Conservation (phyloP, 2,888 invertebrate species). For the Stenoptilia bipunctidactyla region DNA sequence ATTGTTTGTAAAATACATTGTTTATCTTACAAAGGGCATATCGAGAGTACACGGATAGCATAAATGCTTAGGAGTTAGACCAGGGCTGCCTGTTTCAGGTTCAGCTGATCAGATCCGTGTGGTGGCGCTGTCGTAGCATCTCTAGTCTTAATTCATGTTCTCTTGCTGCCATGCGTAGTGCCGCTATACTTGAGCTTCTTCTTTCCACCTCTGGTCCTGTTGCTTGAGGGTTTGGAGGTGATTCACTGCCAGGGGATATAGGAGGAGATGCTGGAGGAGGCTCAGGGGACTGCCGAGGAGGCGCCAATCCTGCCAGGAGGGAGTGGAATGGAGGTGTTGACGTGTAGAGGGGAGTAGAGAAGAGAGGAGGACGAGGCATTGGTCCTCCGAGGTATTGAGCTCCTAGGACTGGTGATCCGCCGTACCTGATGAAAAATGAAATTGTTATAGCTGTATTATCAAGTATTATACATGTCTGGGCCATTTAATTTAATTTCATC, state of each 20-base stretch:
- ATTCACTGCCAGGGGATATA: slow-evolving; percentile 62
- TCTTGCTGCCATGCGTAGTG: slow-evolving; percentile 86
- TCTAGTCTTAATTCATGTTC: slow-evolving; percentile 90
- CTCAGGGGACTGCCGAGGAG: slow-evolving; percentile 56
- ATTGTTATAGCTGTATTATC: too few species aligned
- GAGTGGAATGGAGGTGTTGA: slow-evolving; percentile 53
- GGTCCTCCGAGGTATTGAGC: slow-evolving; percentile 66
- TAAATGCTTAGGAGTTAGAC: background rate
- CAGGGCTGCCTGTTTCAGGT: slow-evolving; percentile 17
- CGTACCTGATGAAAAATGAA: slow-evolving; percentile 36
- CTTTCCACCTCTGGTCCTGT: slow-evolving; percentile 81
- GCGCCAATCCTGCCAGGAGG: slow-evolving; percentile 50
- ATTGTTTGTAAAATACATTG: slow-evolving; percentile 25
- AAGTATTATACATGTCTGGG: too few species aligned
- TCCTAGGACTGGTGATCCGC: slow-evolving; percentile 44
- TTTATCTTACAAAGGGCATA: slow-evolving; percentile 13
- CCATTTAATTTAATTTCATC: too few species aligned
- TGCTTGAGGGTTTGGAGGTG: slow-evolving; percentile 54
- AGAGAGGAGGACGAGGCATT: slow-evolving; percentile 58
- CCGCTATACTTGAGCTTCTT: slow-evolving; percentile 89
- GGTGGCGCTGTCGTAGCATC: slow-evolving; percentile 82
- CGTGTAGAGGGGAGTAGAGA: slow-evolving; percentile 78
- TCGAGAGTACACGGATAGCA: slow-evolving; percentile 5
- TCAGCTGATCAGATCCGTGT: slow-evolving; percentile 85
- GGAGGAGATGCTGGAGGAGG: slow-evolving; percentile 68